Percentiles rank a stretch among this genome's conserved stretches.
Conservation (phyloP, 2,888 invertebrate species). For the Campoletis raptor region DNA sequence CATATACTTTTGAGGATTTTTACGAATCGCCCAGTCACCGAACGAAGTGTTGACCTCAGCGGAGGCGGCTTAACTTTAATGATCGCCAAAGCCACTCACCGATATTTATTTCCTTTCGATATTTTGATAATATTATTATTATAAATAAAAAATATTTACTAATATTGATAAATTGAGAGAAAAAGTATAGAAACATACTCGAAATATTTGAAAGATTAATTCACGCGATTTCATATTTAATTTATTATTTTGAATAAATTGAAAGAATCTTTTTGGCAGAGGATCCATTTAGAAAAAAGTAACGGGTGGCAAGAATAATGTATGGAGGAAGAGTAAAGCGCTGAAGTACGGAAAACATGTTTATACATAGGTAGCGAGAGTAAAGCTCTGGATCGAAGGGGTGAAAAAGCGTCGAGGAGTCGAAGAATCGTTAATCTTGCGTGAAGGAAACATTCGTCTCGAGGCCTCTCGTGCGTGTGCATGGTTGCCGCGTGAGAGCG, state of each 20-base stretch:
- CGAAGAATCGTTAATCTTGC: constrained; percentile 79
- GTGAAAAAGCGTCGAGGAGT: constrained; percentile 59
- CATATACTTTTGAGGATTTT: too few relatives aligned
- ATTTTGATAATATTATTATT: background rate
- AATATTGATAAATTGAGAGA: background rate
- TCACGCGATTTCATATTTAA: background rate
- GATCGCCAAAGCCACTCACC: too few relatives aligned
- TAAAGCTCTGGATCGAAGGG: constrained; percentile 48
- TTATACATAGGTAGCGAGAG: constrained; percentile 13
- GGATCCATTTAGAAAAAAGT: background rate
- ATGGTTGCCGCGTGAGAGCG: constrained; percentile 69
- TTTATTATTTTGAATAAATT: background rate
- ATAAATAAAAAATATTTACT: background rate
- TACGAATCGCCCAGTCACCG: too few relatives aligned
- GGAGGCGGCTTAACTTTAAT: too few relatives aligned
- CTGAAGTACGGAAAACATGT: constrained; percentile 23
- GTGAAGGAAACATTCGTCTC: constrained; percentile 79
- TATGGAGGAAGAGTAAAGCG: constrained; percentile 1
- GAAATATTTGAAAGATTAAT: background rate
- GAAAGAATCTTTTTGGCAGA: constrained; percentile 6
- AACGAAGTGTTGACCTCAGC: too few relatives aligned
- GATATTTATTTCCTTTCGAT: background rate
- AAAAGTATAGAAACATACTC: background rate
- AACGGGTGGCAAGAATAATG: background rate
- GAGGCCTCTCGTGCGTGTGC: constrained; percentile 69